Conservation (phyloP, 2,797 vertebrate genomes). For the Parambassis ranga region DNA sequence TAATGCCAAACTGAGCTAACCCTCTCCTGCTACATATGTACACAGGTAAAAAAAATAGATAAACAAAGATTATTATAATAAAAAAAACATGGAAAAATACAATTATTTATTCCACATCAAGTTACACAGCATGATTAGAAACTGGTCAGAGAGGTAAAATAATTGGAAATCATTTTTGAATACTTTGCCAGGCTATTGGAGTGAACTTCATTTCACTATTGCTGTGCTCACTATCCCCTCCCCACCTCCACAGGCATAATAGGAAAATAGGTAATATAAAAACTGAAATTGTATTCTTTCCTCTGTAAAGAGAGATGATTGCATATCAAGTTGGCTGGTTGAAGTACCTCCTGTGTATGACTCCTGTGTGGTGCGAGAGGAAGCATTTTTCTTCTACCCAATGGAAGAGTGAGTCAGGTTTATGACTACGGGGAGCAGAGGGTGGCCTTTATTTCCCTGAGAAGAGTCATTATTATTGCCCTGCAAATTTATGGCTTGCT, state of each 20-base stretch:
- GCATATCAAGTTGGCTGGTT: slow-evolving; percentile 78
- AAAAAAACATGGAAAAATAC: background rate
- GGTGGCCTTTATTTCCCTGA: slow-evolving; percentile 82
- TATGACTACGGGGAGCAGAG: slow-evolving; percentile 79
- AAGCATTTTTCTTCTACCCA: slow-evolving; percentile 78
- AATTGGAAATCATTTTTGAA: slow-evolving; percentile 32
- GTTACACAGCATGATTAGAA: slow-evolving; percentile 1
- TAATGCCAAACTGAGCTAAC: too few species aligned
- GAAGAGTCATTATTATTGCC: slow-evolving; percentile 83
- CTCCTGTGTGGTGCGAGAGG: slow-evolving; percentile 73
- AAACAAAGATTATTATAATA: background rate
- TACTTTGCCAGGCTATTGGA: slow-evolving; percentile 38
- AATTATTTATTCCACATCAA: background rate
- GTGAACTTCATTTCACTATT: slow-evolving; percentile 52
- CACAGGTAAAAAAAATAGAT: background rate
- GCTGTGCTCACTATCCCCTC: slow-evolving; percentile 39
- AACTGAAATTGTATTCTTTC: slow-evolving; percentile 74
- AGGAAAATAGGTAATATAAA: slow-evolving; percentile 71
- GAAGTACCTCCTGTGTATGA: slow-evolving; percentile 74
- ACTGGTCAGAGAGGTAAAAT: slow-evolving; percentile 4
- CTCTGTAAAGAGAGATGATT: slow-evolving; percentile 76
- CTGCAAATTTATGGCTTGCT: slow-evolving; percentile 80
- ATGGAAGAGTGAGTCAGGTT: slow-evolving; percentile 80
- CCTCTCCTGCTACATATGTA: too few species aligned
- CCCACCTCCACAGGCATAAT: slow-evolving; percentile 62